Conservation (phyloP, 2,888 invertebrate species). For the Rotaria magnacalcarata region DNA sequence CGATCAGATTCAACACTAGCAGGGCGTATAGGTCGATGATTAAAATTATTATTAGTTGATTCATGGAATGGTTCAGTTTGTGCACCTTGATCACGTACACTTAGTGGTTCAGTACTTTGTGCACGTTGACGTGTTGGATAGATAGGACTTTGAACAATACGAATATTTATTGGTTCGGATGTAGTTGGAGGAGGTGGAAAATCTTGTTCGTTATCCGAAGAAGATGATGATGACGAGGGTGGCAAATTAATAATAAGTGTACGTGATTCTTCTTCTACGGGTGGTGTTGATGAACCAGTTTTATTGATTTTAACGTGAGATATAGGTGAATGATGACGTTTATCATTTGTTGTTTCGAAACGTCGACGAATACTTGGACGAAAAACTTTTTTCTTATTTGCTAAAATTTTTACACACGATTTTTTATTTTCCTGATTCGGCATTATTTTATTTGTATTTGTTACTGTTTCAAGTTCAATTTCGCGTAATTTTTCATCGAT, state of each 20-base stretch:
- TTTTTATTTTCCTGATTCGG: background rate
- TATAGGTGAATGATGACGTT: background rate
- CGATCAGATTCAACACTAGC: background rate
- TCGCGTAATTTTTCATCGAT: constrained; percentile 30
- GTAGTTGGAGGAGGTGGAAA: background rate
- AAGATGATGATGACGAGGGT: background rate
- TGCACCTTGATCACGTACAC: constrained; percentile 36
- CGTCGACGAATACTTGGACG: background rate
- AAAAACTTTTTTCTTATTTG: background rate
- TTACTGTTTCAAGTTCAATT: constrained; percentile 29
- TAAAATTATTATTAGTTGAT: background rate
- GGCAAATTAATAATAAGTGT: constrained; percentile 30
- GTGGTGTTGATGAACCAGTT: background rate
- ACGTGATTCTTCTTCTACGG: constrained; percentile 4
- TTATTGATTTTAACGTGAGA: background rate
- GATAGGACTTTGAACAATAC: background rate
- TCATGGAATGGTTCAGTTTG: background rate
- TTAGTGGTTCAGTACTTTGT: constrained; percentile 27
- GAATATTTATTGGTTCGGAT: background rate
- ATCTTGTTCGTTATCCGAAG: constrained; percentile 3
- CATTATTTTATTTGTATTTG: background rate
- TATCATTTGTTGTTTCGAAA: background rate
- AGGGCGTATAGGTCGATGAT: background rate
- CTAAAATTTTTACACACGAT: background rate
- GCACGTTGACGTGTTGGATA: background rate